phyloP scores from a whole-genome alignment of 2,797 vertebrate species.

The Antennarius maculatus region DNA sequence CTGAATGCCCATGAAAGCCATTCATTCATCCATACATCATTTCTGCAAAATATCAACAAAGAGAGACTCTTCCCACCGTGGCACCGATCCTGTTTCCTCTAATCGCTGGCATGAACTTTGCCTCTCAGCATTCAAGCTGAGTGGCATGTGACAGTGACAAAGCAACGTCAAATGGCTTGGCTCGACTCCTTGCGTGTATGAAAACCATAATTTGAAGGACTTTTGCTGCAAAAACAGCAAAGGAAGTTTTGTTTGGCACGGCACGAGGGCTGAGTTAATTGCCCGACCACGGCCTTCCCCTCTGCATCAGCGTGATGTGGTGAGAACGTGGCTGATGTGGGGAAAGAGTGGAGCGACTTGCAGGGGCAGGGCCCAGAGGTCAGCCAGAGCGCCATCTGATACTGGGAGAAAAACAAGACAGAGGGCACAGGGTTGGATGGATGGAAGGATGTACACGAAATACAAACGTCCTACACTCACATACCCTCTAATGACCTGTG shows the following conservation, averaged over 20 bases:
- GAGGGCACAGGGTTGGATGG: conserved; percentile 46
- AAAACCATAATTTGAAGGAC: conserved; percentile 80
- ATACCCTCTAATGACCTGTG: conserved; percentile 64
- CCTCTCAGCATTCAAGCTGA: conserved; percentile 33
- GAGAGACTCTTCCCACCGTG: conserved; percentile 33
- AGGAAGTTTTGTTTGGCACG: conserved; percentile 86
- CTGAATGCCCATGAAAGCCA: conserved; percentile 47
- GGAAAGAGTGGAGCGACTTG: conserved; percentile 55
- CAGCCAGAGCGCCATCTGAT: conserved; percentile 66
- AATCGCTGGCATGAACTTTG: conserved; percentile 42
- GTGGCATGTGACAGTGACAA: conserved; percentile 68
- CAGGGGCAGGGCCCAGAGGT: conserved; percentile 63
- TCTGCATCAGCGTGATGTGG: conserved; percentile 75
- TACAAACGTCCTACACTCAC: conserved; percentile 59
- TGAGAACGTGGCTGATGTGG: conserved; percentile 68
- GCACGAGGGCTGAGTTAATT: conserved; percentile 77
- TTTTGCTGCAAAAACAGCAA: conserved; percentile 80
- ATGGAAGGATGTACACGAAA: conserved; percentile 51
- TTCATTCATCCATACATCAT: conserved; percentile 58
- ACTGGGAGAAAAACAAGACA: conserved; percentile 55
- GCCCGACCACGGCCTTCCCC: conserved; percentile 80
- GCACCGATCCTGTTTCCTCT: conserved; percentile 52
- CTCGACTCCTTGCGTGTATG: conserved; percentile 62
- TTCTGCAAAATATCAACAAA: conserved; percentile 46
- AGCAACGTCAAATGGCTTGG: conserved; percentile 59